Conservation (phyloP, 2,888 invertebrate species). For the Colletes collaris region DNA sequence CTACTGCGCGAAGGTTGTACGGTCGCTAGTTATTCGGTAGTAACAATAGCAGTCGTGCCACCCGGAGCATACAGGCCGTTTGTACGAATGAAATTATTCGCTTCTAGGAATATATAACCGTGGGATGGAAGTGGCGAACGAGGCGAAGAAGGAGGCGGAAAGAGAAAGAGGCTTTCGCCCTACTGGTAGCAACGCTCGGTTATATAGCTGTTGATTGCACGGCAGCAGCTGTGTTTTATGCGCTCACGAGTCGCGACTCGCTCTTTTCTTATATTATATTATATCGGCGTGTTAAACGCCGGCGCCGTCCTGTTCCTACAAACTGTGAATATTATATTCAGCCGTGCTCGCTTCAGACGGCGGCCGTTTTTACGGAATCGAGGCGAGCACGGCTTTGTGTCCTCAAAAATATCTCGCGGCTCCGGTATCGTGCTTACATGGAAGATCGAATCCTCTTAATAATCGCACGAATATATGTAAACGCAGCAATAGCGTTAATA, state of each 20-base stretch:
- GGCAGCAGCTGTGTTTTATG: constrained; percentile 82
- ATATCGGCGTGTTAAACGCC: constrained; percentile 80
- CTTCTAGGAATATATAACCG: constrained; percentile 80
- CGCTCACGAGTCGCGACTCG: constrained; percentile 66
- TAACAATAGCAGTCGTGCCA: constrained; percentile 80
- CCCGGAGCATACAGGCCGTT: constrained; percentile 76
- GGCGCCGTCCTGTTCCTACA: constrained; percentile 76
- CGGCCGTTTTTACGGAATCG: constrained; percentile 56
- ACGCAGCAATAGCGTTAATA: too few species aligned
- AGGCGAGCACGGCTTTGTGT: constrained; percentile 28
- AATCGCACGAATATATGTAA: too few species aligned
- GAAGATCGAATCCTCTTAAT: too few species aligned
- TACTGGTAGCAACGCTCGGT: constrained; percentile 35
- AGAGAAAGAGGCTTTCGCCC: constrained; percentile 42
- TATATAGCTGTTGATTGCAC: constrained; percentile 79
- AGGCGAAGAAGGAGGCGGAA: constrained; percentile 39
- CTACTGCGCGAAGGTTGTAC: constrained; percentile 60
- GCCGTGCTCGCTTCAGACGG: constrained; percentile 1
- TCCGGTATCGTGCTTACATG: too few species aligned
- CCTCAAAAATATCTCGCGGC: not conserved
- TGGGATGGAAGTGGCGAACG: constrained; percentile 18
- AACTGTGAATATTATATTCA: constrained; percentile 78
- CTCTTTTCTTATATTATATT: constrained; percentile 79
- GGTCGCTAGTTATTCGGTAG: constrained; percentile 77
- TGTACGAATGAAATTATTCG: constrained; percentile 82